Evolutionary conservation across 2,888 invertebrate species (phyloP), one percentile per base, ranked within the genome.

Genomic region (Drosophila kambysellisi): DNA sequence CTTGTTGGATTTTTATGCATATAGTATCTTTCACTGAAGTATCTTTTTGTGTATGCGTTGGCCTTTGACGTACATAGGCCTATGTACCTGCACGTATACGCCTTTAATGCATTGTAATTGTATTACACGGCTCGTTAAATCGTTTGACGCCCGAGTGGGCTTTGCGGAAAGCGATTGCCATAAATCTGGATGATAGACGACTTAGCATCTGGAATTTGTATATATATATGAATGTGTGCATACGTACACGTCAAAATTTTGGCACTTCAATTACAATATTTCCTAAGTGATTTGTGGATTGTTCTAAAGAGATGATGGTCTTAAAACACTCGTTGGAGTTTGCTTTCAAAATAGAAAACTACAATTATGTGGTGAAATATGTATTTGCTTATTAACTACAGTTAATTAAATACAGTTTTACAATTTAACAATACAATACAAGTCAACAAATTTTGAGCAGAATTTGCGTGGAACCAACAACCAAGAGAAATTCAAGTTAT

Each of bases 91-190:
- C 56, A 48, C 56, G 33, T 46, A 56, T 46, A 33, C 51, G 29
- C 65, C 8, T 46, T 53, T 41, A 62, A 61, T 66, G 61, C 50
- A 46, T 58, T 74, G 65, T 74, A 66, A 62, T 46, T 66, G 61
- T 74, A 37, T 66, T 61, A 41, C 54, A 48, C 56, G 51, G 67
- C 65, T 75, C 69, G 77, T 77, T 79, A 69, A 77, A 69, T 74
- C 75, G 62, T 74, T 79, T 79, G 74, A 73, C 48, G 39, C 39
- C 48, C 51, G 46, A 71, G 50, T 61, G 77, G 51, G 17, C 57
- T 43, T 61, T 65, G 71, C 77, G 64, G 64, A 69, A 51, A 65
- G 41, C 39, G 56, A 41, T 35, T 51, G 52, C 52, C 58, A 70
- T 57, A 58, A 67, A 53, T 35, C 35, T 66, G 66, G 66, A 37